Percentiles rank a stretch among this genome's conserved stretches.
phyloP scores from a whole-genome alignment of 2,797 vertebrate genomes.

The Momotus momota region DNA sequence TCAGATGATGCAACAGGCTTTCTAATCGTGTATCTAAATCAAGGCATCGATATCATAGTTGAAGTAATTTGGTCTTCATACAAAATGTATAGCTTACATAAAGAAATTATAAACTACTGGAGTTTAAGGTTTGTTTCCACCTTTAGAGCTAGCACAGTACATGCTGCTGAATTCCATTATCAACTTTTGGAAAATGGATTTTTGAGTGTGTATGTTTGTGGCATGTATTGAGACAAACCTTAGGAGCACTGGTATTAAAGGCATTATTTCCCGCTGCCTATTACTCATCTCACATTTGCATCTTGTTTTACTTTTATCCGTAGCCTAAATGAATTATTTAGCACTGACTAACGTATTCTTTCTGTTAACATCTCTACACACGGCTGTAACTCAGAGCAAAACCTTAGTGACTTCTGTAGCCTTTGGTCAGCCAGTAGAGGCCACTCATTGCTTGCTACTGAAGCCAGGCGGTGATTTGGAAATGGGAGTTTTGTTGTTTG shows the following conservation, averaged over 20 bases:
- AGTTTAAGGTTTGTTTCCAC: not conserved
- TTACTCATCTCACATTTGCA: not conserved
- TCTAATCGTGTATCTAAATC: not conserved
- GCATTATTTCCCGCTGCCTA: fast-evolving
- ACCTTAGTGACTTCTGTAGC: constrained; percentile 83
- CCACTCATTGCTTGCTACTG: constrained; percentile 94
- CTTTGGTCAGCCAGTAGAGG: constrained; percentile 96
- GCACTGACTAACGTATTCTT: not conserved
- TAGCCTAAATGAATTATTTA: not conserved
- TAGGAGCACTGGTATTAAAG: not conserved
- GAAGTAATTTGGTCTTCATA: not conserved
- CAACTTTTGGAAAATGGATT: not conserved
- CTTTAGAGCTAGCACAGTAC: not conserved
- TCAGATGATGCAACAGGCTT: not conserved
- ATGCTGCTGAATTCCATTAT: not conserved
- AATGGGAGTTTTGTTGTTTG: not conserved
- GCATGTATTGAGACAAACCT: not conserved
- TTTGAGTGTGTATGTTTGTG: not conserved
- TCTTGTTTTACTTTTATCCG: not conserved
- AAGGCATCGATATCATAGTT: not conserved
- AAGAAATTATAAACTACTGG: not conserved
- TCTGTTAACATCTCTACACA: not conserved
- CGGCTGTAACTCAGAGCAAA: not conserved
- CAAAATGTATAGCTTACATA: not conserved
- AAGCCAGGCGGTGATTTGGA: constrained; percentile 55